Evolutionary conservation across 2,797 vertebrate genomes (phyloP).

Genomic region (Propithecus deckenii): DNA sequence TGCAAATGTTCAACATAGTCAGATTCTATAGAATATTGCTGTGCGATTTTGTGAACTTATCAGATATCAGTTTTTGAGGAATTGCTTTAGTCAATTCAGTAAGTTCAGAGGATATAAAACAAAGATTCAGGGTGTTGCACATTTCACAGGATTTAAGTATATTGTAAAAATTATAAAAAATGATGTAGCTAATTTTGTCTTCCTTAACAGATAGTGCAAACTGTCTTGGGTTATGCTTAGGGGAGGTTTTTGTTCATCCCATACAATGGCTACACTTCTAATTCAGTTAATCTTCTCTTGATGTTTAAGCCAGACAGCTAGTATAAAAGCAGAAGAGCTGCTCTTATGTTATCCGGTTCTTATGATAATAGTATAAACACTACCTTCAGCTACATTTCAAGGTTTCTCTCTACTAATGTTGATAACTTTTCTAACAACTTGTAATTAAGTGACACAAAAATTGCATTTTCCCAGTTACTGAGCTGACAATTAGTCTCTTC

Average conservation of each 20-base stretch:
- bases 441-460: neutral
- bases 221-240: neutral
- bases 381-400: neutral
- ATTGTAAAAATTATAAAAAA: neutral
- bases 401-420: neutral
- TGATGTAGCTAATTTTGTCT: neutral
- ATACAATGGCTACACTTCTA: neutral
- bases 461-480: neutral
- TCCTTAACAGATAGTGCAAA: neutral
- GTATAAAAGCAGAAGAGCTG: neutral
- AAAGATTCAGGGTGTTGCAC: neutral
- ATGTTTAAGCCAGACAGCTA: neutral
- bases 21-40: neutral
- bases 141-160: neutral
- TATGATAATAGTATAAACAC: neutral
- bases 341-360: neutral
- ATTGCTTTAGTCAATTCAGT: neutral
- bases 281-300: neutral
- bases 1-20: neutral
- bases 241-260: neutral
- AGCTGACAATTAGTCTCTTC: neutral
- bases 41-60: neutral
- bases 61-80: neutral
- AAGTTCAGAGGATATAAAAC: neutral
- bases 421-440: neutral